Evolutionary conservation across 2,888 invertebrate genomes (phyloP).

Genomic region (Horisme vitalbata): DNA sequence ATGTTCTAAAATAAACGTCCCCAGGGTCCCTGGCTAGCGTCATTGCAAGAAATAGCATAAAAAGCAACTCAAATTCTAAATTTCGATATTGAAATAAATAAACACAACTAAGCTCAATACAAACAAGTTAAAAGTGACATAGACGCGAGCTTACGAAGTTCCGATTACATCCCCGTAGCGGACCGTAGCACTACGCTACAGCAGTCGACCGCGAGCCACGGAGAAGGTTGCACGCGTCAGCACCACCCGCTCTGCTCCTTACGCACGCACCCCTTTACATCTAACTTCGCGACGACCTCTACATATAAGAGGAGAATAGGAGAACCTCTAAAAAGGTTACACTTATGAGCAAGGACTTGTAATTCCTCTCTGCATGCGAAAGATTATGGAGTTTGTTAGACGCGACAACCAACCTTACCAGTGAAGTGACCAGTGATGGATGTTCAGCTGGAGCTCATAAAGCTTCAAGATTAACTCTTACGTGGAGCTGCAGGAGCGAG

Average conservation of each 20-base stretch:
- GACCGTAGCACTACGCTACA: conserved; percentile 48
- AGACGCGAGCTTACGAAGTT: conserved; percentile 62
- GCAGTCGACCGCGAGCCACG: conserved; percentile 27
- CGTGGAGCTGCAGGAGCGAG: conserved; percentile 67
- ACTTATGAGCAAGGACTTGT: too few species aligned
- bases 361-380: conserved; percentile 12
- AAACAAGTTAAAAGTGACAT: conserved; percentile 16
- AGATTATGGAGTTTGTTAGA: conserved; percentile 52
- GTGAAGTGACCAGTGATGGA: conserved; percentile 67
- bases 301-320: too few species aligned
- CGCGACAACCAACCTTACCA: conserved; percentile 46
- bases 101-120: not conserved
- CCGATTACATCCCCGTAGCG: conserved; percentile 65
- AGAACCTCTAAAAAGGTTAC: too few species aligned
- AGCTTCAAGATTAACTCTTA: conserved; percentile 76
- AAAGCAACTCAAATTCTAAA: not conserved
- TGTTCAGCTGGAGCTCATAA: conserved; percentile 44
- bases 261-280: conserved; percentile 54
- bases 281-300: conserved; percentile 47
- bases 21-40: too few species aligned
- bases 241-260: conserved; percentile 47
- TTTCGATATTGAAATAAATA: not conserved
- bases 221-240: conserved; percentile 41
- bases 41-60: too few species aligned
- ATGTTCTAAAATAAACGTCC: too few species aligned